These are phyloP conservation scores for Abrostola triplasia DNA, from an alignment of 2,888 invertebrate genomes.

Conservation along the genomic window DNA sequence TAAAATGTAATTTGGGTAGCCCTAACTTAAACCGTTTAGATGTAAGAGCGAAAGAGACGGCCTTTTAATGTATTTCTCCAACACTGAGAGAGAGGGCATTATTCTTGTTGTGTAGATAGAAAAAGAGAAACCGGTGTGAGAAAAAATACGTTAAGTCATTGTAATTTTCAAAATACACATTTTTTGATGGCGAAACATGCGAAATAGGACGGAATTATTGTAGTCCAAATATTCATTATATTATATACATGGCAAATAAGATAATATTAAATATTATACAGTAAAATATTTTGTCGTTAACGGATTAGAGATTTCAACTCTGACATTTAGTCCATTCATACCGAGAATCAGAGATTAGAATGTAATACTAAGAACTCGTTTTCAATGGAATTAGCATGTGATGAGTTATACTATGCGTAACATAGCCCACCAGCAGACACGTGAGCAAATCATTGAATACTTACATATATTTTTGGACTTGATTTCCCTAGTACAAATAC, in stretches of 20 bases:
- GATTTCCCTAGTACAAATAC: background rate
- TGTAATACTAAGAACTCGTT: constrained; percentile 49
- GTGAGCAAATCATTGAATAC: constrained; percentile 25
- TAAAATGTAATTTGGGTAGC: constrained; percentile 41
- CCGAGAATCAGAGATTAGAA: constrained; percentile 43
- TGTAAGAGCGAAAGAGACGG: constrained; percentile 57
- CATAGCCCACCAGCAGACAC: constrained; percentile 13
- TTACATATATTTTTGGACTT: background rate
- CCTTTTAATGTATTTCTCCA: constrained; percentile 35
- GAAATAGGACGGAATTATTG: constrained; percentile 7
- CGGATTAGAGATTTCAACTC: constrained; percentile 23
- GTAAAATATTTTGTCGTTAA: background rate
- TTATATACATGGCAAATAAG: background rate
- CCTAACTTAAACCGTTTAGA: constrained; percentile 56
- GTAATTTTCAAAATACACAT: constrained; percentile 44
- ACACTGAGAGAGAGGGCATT: constrained; percentile 57
- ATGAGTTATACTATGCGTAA: constrained; percentile 34
- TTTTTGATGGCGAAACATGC: constrained; percentile 10
- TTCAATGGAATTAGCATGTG: constrained; percentile 37
- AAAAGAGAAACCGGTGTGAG: constrained; percentile 61
- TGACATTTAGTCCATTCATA: constrained; percentile 47
- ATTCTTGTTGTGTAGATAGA: constrained; percentile 57
- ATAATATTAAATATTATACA: constrained; percentile 8
- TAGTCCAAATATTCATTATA: constrained; percentile 1
- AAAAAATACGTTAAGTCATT: constrained; percentile 55